These are phyloP conservation scores for Lepas anatifera DNA, from an alignment of 2,888 invertebrate genomes.

Conservation along the genomic window DNA sequence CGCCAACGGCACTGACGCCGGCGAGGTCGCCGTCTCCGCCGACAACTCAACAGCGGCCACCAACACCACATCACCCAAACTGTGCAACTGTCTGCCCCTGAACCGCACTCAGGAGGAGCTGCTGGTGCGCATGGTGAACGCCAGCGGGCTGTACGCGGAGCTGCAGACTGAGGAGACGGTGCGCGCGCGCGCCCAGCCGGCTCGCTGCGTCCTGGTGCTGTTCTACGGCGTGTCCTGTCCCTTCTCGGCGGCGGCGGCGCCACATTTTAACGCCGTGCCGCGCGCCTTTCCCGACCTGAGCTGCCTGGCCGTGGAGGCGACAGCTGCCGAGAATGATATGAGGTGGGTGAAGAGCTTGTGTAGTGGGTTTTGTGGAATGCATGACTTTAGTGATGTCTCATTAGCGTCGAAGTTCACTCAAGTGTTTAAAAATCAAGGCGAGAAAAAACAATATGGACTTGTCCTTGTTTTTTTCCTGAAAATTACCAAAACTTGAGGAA, in stretches of 20 bases:
- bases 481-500: too few species aligned
- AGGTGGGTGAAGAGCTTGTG: too few species aligned
- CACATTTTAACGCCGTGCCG: slow-evolving; percentile 79
- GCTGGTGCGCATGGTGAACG: neutral
- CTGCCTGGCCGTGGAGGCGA: slow-evolving; percentile 80
- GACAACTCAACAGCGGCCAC: neutral
- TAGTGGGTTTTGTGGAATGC: too few species aligned
- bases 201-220: slow-evolving; percentile 58
- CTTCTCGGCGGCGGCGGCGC: slow-evolving; percentile 79
- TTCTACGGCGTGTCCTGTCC: slow-evolving; percentile 85
- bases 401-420: too few species aligned
- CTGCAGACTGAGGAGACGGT: neutral
- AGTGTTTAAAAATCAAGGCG: too few species aligned
- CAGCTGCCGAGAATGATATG: too few species aligned
- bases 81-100: neutral
- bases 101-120: neutral
- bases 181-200: slow-evolving; percentile 45
- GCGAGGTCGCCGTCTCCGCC: neutral
- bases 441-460: too few species aligned
- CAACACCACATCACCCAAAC: neutral
- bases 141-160: neutral
- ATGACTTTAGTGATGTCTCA: too few species aligned
- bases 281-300: slow-evolving; percentile 73
- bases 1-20: neutral
- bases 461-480: too few species aligned